Conservation (phyloP, 2,797 vertebrate species). For the Astyanax mexicanus region DNA sequence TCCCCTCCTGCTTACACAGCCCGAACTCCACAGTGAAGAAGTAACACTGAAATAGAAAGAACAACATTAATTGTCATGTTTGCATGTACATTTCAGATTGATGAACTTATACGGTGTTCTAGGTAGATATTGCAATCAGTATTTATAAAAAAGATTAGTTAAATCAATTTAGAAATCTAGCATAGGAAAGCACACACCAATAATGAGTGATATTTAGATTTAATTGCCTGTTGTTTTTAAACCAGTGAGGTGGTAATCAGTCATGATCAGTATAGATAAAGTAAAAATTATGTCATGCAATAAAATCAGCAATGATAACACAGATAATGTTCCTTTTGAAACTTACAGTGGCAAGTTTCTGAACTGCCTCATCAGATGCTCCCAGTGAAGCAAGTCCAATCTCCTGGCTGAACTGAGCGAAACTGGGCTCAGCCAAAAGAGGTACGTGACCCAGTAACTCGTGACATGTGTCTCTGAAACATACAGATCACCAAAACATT, state of each 20-base stretch:
- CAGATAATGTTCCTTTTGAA: background rate
- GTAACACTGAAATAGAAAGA: conserved; percentile 85
- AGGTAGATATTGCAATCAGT: too few relatives aligned
- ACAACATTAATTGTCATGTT: background rate
- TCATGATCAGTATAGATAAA: too few relatives aligned
- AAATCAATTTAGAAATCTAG: too few relatives aligned
- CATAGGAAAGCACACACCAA: too few relatives aligned
- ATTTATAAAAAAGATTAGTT: too few relatives aligned
- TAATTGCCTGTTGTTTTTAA: too few relatives aligned
- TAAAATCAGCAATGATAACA: background rate
- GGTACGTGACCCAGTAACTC: conserved; percentile 96
- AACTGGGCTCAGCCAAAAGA: conserved; percentile 93
- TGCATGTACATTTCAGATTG: background rate
- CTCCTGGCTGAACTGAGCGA: conserved; percentile 97
- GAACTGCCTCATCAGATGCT: conserved; percentile 92
- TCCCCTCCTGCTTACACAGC: conserved; percentile 95
- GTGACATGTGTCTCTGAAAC: conserved; percentile 91
- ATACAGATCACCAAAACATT: conserved; percentile 12
- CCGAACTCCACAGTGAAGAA: conserved; percentile 99
- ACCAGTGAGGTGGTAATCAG: too few relatives aligned
- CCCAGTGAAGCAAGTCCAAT: conserved; percentile 94
- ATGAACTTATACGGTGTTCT: too few relatives aligned
- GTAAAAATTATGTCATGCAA: too few relatives aligned
- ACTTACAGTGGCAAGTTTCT: conserved; percentile 96
- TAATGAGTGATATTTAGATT: too few relatives aligned